Base-by-base conservation (phyloP, 2,888 invertebrate species). In the Metopia argyrocephala region DNA sequence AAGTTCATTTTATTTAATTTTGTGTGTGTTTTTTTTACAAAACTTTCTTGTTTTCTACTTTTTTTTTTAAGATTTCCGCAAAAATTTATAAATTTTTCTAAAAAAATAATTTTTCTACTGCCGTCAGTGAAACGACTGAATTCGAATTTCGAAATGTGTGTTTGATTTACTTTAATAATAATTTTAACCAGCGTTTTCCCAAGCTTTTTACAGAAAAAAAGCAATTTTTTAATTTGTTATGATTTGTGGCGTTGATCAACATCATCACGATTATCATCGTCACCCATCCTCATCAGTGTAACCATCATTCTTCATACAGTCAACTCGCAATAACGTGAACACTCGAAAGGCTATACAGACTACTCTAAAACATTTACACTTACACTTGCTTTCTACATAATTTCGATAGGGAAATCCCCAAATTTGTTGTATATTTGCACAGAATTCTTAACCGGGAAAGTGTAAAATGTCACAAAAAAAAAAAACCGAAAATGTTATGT, bases 201-300 rank as follows among this genome's bases (percentile, higher is more conserved):
- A 83, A 71, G 73, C 76, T 38, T 62, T 73, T 64, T 79, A 62
- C 61, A 84, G 73, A 21, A 45, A n/a, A 6, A 48, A 61, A 79
- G 85, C 87, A 86, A 87, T 87, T 86, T 84, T 86, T 85, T 82
- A 87, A 87, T 87, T 87, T 87, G 84, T 73, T 74, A 4, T 81
- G 69, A 66, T 71, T 81, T 82, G 83, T 52, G 25, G 45, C 69
- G 76, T 83, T 75, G 50, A 4, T 74, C 61, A 28, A 12, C 50
- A 38, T 59, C 54, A 12, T 31, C 4, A 9, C n/a, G n/a, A n/a
- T 7, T 12, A 20, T 52, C 12, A 25, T 38, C 12, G 21, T 52
- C 48, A 4, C 66, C 9, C 52, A 61, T 20, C 59, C 25, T 9
- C 52, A 45, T 12, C 21, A 57, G 5, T n/a, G 1, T 9, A 56